phyloP scores from a whole-genome alignment of 2,113 vertebrate species.

The Gallinago paraguaiae region DNA sequence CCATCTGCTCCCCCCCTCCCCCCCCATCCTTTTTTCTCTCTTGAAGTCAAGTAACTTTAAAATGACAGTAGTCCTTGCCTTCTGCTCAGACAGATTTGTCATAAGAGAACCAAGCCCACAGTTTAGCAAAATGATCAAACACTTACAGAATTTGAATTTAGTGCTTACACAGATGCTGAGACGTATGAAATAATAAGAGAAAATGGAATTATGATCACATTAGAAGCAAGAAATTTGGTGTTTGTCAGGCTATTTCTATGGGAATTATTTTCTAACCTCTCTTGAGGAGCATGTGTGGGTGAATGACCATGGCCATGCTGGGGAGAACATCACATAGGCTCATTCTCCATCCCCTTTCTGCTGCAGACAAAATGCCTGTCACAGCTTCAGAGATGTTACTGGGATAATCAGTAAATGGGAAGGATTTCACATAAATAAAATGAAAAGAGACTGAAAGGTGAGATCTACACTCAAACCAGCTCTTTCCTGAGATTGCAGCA shows the following conservation, averaged over 20 bases:
- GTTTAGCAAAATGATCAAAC: not conserved
- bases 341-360: not conserved
- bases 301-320: not conserved
- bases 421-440: not conserved
- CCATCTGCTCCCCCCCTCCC: not conserved
- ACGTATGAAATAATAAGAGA: not conserved
- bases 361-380: not conserved
- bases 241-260: not conserved
- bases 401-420: not conserved
- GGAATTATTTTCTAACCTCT: not conserved
- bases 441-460: not conserved
- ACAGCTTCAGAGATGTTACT: not conserved
- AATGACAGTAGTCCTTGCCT: accelerated
- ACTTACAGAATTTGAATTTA: not conserved
- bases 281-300: not conserved
- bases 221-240: not conserved
- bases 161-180: not conserved
- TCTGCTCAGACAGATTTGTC: not conserved
- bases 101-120: not conserved
- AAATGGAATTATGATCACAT: not conserved
- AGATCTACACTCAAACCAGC: not conserved
- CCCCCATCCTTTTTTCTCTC: too few species aligned
- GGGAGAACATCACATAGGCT: not conserved
- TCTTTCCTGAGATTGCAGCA: not conserved
- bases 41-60: not conserved